A percentile compares a stretch with the other conserved stretches of the same genome.
Conservation (phyloP, 2,797 vertebrate genomes). For the Tangara arthus region DNA sequence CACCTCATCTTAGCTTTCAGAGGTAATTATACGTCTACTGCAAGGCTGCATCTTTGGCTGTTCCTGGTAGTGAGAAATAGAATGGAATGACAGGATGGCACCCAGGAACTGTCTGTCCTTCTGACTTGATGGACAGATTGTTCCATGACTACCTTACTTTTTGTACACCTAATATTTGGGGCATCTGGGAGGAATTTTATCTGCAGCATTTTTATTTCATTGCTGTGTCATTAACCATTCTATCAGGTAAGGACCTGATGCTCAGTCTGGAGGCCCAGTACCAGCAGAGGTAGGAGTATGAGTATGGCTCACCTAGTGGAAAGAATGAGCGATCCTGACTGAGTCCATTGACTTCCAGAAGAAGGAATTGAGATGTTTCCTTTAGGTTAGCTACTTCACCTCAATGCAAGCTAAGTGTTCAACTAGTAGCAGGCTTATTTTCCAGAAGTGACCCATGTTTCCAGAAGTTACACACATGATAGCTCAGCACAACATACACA, state of each 20-base stretch:
- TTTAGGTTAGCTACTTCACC: not conserved
- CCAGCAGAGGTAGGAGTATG: not conserved
- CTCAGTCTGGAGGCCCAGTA: not conserved
- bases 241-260: not conserved
- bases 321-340: not conserved
- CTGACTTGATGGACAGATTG: not conserved
- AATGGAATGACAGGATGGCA: not conserved
- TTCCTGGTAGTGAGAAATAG: not conserved
- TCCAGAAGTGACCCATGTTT: not conserved
- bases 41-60: not conserved
- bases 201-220: not conserved
- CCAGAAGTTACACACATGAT: not conserved
- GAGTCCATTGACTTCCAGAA: not conserved
- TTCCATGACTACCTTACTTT: not conserved
- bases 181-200: not conserved
- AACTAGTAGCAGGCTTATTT: not conserved
- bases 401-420: not conserved
- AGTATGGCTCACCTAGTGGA: not conserved
- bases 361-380: not conserved
- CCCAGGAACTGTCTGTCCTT: not conserved
- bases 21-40: not conserved
- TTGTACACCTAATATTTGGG: not conserved
- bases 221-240: not conserved
- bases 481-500: not conserved
- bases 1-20: not conserved